phyloP scores from a whole-genome alignment of 2,888 invertebrate species.

The Amphiduros pacificus region DNA sequence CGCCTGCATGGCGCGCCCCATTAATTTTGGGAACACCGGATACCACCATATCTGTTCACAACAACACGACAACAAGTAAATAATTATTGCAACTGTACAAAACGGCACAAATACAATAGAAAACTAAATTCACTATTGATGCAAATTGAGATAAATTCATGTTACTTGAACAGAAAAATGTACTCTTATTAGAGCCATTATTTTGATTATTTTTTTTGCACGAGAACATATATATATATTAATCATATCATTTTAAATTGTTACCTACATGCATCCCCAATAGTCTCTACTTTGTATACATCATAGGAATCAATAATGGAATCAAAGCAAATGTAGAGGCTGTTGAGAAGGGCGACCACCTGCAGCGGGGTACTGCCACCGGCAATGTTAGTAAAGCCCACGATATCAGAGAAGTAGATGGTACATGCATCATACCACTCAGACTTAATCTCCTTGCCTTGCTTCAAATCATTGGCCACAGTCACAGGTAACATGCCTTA shows the following conservation, averaged over 20 bases:
- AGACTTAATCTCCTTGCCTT: slow-evolving; percentile 38
- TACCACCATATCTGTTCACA: slow-evolving; percentile 52
- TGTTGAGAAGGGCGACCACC: slow-evolving; percentile 42
- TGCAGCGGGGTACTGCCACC: slow-evolving; percentile 43
- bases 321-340: slow-evolving; percentile 49
- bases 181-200: too few species aligned
- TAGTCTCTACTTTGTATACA: slow-evolving; percentile 38
- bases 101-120: too few species aligned
- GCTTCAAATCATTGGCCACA: slow-evolving; percentile 45
- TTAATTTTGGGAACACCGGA: slow-evolving; percentile 45
- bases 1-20: slow-evolving; percentile 36
- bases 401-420: slow-evolving; percentile 51
- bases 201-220: too few species aligned
- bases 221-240: too few species aligned
- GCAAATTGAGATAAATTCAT: too few species aligned
- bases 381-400: slow-evolving; percentile 47
- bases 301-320: slow-evolving; percentile 46
- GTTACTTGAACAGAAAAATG: too few species aligned
- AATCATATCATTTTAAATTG: not conserved
- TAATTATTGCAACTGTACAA: not conserved
- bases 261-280: slow-evolving; percentile 50
- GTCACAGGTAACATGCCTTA: slow-evolving; percentile 47
- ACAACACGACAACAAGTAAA: not conserved
- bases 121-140: too few species aligned
- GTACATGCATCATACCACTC: slow-evolving; percentile 43